These are phyloP conservation scores for Rhinichthys klamathensis DNA, from an alignment of 2,113 vertebrate species.

Conservation along the genomic window DNA sequence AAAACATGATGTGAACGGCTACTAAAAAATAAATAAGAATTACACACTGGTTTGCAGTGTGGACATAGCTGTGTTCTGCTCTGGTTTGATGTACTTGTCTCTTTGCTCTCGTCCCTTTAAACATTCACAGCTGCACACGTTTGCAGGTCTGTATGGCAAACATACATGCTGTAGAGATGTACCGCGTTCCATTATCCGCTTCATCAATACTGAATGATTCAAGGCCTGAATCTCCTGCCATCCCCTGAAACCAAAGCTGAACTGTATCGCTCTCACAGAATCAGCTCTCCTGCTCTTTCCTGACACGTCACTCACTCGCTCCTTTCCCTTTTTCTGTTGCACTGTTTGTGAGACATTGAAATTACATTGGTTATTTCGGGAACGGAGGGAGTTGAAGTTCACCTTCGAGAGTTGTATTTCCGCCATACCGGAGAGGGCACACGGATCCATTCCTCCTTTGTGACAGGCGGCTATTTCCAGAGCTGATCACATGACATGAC, in stretches of 20 bases:
- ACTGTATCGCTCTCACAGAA: slow-evolving; percentile 14
- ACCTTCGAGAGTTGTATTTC: slow-evolving; percentile 50
- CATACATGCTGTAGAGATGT: slow-evolving; percentile 17
- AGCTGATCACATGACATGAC: slow-evolving; percentile 55
- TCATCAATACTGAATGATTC: slow-evolving; percentile 60
- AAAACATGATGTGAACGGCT: neutral
- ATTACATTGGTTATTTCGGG: slow-evolving; percentile 43
- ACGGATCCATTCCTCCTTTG: slow-evolving; percentile 48
- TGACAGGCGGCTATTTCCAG: slow-evolving; percentile 57
- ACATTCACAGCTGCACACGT: neutral
- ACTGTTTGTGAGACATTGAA: slow-evolving; percentile 29
- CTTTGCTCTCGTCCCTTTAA: neutral
- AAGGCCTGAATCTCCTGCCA: slow-evolving; percentile 54
- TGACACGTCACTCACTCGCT: neutral
- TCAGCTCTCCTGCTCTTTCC: slow-evolving; percentile 28
- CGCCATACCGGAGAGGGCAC: slow-evolving; percentile 47
- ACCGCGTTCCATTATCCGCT: neutral
- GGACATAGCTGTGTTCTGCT: neutral
- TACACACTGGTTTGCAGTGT: neutral
- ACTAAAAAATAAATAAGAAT: neutral
- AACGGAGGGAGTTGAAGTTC: slow-evolving; percentile 44
- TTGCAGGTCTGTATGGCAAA: slow-evolving; percentile 3
- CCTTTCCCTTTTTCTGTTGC: slow-evolving; percentile 7
- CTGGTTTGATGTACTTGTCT: neutral
- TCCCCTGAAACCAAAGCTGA: slow-evolving; percentile 4